Evolutionary conservation across 2,113 vertebrate genomes (phyloP).

Genomic region (Aegotheles bennettii): DNA sequence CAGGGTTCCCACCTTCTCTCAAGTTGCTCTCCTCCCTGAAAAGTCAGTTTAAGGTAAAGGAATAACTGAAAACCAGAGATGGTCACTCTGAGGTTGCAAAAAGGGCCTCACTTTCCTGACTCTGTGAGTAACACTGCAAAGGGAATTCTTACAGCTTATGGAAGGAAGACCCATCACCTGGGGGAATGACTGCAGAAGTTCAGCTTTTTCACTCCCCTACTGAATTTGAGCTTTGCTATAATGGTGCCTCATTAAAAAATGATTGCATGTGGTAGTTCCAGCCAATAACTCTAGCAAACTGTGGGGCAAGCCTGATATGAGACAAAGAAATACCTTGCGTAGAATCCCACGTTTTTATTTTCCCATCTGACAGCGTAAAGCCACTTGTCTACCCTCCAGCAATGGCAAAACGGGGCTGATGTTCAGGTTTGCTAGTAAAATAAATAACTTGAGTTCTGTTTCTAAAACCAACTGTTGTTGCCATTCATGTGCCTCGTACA

Average conservation of each 20-base stretch:
- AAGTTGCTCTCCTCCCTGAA: not conserved
- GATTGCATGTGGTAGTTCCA: not conserved
- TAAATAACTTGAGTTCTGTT: not conserved
- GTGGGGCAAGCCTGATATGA: not conserved
- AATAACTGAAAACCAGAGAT: not conserved
- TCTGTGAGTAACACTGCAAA: not conserved
- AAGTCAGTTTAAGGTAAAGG: not conserved
- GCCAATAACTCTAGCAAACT: not conserved
- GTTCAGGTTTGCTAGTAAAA: not conserved
- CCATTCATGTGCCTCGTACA: not conserved
- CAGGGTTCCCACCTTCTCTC: not conserved
- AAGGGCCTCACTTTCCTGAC: not conserved
- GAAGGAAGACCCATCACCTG: not conserved
- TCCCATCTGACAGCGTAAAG: not conserved
- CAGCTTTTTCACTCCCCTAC: not conserved
- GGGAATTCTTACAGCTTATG: not conserved
- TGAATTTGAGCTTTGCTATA: not conserved
- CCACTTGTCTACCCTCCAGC: not conserved
- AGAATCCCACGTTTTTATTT: not conserved
- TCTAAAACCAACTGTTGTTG: not conserved
- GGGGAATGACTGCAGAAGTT: not conserved
- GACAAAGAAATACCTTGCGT: not conserved
- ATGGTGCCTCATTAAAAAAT: not conserved
- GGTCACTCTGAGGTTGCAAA: not conserved
- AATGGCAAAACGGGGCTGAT: not conserved